Evolutionary conservation across 1,140 invertebrate genomes (phyloP).

Genomic region (Orchestia grillus): DNA sequence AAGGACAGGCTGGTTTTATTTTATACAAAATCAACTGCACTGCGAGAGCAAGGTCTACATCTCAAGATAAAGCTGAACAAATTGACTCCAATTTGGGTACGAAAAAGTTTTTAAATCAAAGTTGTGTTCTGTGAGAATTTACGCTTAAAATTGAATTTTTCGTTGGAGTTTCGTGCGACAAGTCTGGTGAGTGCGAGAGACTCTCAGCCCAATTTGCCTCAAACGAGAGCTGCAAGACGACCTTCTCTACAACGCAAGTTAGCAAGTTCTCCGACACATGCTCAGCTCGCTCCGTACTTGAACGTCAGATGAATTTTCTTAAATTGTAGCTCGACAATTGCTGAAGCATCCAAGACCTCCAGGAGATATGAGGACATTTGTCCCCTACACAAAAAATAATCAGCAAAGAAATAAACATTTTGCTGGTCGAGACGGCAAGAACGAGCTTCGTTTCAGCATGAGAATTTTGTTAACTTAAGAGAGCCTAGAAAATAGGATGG

Average conservation of each 20-base stretch:
- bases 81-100: no score
- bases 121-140: no score
- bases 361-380: background rate
- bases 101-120: no score
- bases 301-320: background rate
- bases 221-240: background rate
- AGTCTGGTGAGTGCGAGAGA: conserved; percentile 35
- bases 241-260: background rate
- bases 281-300: background rate
- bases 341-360: background rate
- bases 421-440: background rate
- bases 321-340: background rate
- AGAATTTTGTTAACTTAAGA: background rate
- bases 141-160: background rate
- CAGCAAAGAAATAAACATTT: background rate
- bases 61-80: no score
- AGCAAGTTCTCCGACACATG: background rate
- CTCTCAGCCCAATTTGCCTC: background rate
- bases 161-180: background rate
- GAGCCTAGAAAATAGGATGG: background rate
- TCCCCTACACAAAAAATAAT: background rate
- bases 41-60: no score
- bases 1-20: no score
- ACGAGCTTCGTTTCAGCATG: background rate
- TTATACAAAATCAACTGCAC: no score